These are phyloP conservation scores for Plodia interpunctella DNA, from an alignment of 1,140 invertebrate genomes.

Conservation along the genomic window DNA sequence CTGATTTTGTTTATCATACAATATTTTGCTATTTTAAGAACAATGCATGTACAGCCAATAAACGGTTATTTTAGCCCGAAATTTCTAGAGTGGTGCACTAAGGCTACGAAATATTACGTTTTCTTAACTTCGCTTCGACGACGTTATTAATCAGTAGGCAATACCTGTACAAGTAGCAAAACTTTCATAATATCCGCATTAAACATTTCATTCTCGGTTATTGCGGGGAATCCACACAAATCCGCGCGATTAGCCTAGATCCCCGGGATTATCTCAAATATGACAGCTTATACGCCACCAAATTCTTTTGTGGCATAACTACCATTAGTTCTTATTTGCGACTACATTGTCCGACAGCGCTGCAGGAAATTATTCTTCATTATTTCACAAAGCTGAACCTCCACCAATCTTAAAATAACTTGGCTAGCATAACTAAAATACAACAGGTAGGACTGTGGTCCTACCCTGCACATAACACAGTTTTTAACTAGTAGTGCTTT, in stretches of 20 bases:
- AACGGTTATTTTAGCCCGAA: no score
- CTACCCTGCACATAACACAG: no score
- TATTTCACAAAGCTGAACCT: slow-evolving; percentile 36
- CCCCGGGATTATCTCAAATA: slow-evolving; percentile 56
- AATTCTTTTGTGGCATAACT: slow-evolving; percentile 55
- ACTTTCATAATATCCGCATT: slow-evolving; percentile 32
- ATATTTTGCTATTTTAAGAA: no score
- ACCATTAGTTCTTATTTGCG: slow-evolving; percentile 66
- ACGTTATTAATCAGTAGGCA: background rate
- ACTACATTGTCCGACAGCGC: slow-evolving; percentile 43
- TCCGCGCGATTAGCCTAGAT: slow-evolving; percentile 63
- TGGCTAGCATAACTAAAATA: no score
- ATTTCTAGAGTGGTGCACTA: no score
- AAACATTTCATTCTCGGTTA: slow-evolving; percentile 42
- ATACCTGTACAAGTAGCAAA: slow-evolving; percentile 14
- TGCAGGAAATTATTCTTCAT: slow-evolving; percentile 63
- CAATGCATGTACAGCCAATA: no score
- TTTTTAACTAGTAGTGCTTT: no score
- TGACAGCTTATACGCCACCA: slow-evolving; percentile 39
- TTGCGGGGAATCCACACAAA: slow-evolving; percentile 54
- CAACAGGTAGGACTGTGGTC: no score
- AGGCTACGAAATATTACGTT: no score
- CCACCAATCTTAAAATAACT: no score
- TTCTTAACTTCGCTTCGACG: no score
- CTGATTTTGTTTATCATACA: no score